A percentile compares a stretch with the other conserved stretches of the same genome.
Conservation (phyloP, 1,140 invertebrate species). For the Formica selysi region DNA sequence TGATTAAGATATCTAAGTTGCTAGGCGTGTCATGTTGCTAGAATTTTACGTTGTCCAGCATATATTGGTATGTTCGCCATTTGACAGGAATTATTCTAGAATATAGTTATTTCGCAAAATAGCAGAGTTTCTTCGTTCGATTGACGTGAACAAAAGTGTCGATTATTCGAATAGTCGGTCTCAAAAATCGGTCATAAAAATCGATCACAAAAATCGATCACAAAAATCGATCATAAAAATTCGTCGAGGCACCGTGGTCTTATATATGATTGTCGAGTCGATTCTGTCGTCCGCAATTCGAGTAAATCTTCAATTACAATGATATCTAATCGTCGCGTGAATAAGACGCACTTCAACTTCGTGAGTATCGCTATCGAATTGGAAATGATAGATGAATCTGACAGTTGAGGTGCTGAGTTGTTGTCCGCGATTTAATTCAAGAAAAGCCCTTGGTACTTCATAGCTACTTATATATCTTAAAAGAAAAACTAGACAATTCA, state of each 20-base stretch:
- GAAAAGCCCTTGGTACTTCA: too few species aligned
- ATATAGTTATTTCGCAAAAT: slow-evolving; percentile 45
- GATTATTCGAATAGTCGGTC: slow-evolving; percentile 28
- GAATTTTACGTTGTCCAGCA: slow-evolving; percentile 45
- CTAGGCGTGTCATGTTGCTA: slow-evolving; percentile 57
- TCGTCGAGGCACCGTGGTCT: slow-evolving; percentile 50
- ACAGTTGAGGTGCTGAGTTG: too few species aligned
- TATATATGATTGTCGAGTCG: slow-evolving; percentile 37
- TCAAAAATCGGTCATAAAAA: slow-evolving; percentile 20
- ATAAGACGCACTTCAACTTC: too few species aligned
- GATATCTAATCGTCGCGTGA: too few species aligned
- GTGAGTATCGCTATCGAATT: too few species aligned
- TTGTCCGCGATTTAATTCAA: too few species aligned
- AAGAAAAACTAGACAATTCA: too few species aligned
- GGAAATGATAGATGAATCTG: too few species aligned
- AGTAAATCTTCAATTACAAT: slow-evolving; percentile 1
- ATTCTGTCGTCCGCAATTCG: slow-evolving; percentile 42
- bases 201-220: slow-evolving; percentile 34
- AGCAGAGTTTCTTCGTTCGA: slow-evolving; percentile 30
- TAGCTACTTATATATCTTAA: too few species aligned
- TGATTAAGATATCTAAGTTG: slow-evolving; percentile 73
- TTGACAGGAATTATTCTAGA: slow-evolving; percentile 41
- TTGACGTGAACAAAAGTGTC: slow-evolving; percentile 4
- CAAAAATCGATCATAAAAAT: slow-evolving; percentile 37
- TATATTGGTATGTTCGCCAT: slow-evolving; percentile 39